These are phyloP conservation scores for Plodia interpunctella DNA, from an alignment of 1,140 invertebrate species.

Conservation along the genomic window DNA sequence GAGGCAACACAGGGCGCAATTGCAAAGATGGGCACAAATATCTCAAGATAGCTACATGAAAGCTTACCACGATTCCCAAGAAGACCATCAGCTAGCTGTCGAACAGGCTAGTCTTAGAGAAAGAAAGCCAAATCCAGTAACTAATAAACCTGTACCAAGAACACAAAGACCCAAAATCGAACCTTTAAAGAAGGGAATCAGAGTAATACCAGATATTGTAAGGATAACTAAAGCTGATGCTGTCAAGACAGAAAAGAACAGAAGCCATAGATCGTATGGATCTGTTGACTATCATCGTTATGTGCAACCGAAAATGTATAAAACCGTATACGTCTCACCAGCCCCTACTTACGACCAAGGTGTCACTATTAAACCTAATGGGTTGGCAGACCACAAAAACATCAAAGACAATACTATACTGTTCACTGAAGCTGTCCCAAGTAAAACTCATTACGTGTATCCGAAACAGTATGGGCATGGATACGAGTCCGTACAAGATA, in stretches of 20 bases:
- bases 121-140: conserved; percentile 12
- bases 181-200: conserved; percentile 13
- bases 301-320: conserved; percentile 38
- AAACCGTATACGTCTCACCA: conserved; percentile 41
- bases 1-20: conserved; percentile 61
- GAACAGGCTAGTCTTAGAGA: conserved; percentile 54
- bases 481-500: conserved; percentile 49
- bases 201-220: conserved; percentile 14
- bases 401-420: conserved; percentile 29
- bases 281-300: conserved; percentile 48
- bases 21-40: conserved; percentile 53
- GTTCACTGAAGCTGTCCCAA: conserved; percentile 46
- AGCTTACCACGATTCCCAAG: conserved; percentile 69
- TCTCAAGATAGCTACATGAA: conserved; percentile 66
- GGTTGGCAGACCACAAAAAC: conserved; percentile 26
- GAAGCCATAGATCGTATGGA: conserved; percentile 64
- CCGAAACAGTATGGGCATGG: conserved; percentile 47
- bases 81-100: conserved; percentile 61
- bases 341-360: conserved; percentile 46
- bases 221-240: conserved; percentile 45
- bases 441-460: conserved; percentile 39
- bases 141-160: conserved; percentile 6
- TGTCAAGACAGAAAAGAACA: conserved; percentile 37
- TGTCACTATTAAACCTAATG: conserved; percentile 58
- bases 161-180: conserved; percentile 8